Base-by-base conservation (phyloP, 2,797 vertebrate species). In the Crax fasciolata region DNA sequence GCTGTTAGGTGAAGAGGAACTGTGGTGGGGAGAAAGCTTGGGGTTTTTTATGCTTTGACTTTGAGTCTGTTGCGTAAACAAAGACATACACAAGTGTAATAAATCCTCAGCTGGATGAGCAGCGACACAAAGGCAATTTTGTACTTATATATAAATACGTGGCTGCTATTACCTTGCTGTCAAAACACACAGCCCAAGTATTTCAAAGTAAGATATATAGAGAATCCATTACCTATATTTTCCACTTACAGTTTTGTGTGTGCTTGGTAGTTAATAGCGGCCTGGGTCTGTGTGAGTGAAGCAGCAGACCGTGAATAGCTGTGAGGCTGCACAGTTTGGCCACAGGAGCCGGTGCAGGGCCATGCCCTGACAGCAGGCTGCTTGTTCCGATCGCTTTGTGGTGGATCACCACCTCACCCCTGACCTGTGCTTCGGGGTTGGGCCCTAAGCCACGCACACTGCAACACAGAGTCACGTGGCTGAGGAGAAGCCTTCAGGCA, bases 341-440 rank as follows among this genome's bases (percentile, higher is more conserved):
- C n/a, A 2, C 27, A 52, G 21, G 12, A 61, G 30, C 38, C 4
- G 0, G 3, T 0, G 3, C 30, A 55, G 41, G 35, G 35, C 35
- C 35, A 35, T 35, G 35, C 52, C 52, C 11, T 30, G 19, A 55
- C 19, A 54, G 24, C 52, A 30, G 16, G 11, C 52, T 54, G 28
- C 28, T 54, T 54, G 28, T 52, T 61, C 13, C 13, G 20, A 2
- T 24, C 13, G 4, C n/a, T 39, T 16, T 17, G 41, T 24, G 41
- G 30, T 27, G 43, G 12, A 43, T 84, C 61, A 13, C 57, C 55
- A 4, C 46, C 54, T 41, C n/a, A 1, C 35, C 77, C 43, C 66
- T n/a, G 43, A 24, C 24, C 54, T 21, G 6, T 43, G 52, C 9
- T 30, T 44, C 16, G 13, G 35, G 39, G 14, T 5, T 39, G 25